Evolutionary conservation across 2,888 invertebrate genomes (phyloP), one percentile per base, ranked within the genome.

Genomic region (Pristionchus arcanus): DNA sequence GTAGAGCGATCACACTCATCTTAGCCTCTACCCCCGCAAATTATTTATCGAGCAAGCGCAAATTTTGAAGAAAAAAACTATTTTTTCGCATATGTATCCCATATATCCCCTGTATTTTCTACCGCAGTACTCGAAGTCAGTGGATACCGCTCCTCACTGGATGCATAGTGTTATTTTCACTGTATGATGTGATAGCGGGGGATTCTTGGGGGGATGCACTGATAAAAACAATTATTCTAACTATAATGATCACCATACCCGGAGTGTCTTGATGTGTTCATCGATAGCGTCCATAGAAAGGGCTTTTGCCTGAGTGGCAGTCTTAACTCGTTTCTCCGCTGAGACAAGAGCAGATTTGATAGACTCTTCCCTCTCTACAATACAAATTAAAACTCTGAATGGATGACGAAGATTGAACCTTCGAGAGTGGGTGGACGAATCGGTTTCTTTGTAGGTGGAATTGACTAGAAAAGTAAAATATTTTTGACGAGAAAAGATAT

Each of bases 301-400:
- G 42, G 93, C 90, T 90, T 94, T 94, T 4, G 93, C 92, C 37
- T 93, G 92, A 55, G 93, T 93, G 15, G 94, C 94, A 19, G 83
- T n/a, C 71, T 92, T 91, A 37, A 94, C 92, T 31, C 42, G 59
- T 28, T 90, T 89, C 90, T 94, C 93, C 16, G 94, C 93, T 5
- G 91, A 90, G 42, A 91, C 90, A 55, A 94, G 91, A 3, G 93
- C 93, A 0, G 90, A 28, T 31, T 74, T 71, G 21, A 88, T n/a
- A 3, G 74, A 74, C 21, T 88, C 87, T 34, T 88, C 87, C 2
- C 74, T 19, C 25, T 88, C 87, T 88, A 15, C 15, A 71, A 84
- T 9, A 42, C 25, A 63, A 63, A 49, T 28, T 16, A 11, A 13
- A 68, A n/a, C 25, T 2, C n/a, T 21, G 25, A 81, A 25, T 25